Percentiles rank a stretch among this genome's conserved stretches.
Evolutionary conservation across 2,113 vertebrate species (phyloP).

Genomic region (Stictonetta naevosa): DNA sequence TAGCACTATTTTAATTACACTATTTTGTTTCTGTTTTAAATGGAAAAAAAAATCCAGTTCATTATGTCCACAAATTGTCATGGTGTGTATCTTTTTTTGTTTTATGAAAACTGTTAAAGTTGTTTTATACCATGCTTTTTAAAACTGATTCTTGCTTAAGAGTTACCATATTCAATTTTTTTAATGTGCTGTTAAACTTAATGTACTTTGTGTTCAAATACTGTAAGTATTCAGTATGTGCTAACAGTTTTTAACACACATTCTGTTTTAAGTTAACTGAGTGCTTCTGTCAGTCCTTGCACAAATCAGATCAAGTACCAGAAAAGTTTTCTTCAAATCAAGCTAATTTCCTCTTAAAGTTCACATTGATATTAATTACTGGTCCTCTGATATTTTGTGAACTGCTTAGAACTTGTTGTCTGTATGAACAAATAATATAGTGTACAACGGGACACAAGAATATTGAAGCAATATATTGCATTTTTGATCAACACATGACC

Average conservation of each 20-base stretch:
- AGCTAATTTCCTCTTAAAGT: background rate
- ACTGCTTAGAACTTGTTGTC: background rate
- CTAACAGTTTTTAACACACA: background rate
- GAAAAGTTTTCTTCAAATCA: background rate
- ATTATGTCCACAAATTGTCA: background rate
- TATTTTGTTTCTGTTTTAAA: background rate
- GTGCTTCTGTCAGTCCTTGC: background rate
- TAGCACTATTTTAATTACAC: background rate
- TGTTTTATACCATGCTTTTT: background rate
- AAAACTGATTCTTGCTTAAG: background rate
- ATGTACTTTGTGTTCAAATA: constrained; percentile 3
- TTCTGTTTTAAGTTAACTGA: background rate
- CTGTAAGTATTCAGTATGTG: background rate
- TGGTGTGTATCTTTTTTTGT: background rate
- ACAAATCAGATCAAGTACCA: background rate
- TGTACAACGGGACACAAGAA: background rate
- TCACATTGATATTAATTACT: background rate
- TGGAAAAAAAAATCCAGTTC: background rate
- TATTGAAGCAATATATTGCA: background rate
- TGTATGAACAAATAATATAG: background rate
- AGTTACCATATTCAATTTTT: background rate
- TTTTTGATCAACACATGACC: constrained; percentile 1
- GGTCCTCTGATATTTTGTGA: background rate
- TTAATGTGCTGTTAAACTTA: background rate
- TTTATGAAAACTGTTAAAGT: background rate